Evolutionary conservation across 2,797 vertebrate species (phyloP), one percentile per base, ranked within the genome.

Genomic region (Betta splendens): DNA sequence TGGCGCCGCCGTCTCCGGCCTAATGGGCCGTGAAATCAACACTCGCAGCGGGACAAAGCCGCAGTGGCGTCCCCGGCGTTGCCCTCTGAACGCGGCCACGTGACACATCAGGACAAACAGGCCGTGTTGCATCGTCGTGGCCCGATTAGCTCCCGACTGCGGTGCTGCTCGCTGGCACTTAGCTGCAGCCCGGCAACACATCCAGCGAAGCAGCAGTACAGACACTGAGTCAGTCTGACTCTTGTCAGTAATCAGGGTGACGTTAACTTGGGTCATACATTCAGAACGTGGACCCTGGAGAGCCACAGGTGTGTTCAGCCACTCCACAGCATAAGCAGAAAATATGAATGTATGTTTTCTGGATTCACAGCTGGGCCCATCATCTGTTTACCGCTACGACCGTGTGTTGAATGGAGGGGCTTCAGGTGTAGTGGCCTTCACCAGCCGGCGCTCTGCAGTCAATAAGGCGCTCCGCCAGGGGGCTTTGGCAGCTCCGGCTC

Each of bases 21-120:
- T 81, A 88, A 87, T 81, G 66, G 64, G 47, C 75, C 69, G 21
- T 87, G 79, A 87, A 87, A 85, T 84, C 79, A 81, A 77, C 79
- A 77, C 45, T 69, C 44, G 3, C 65, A 42, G 59, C 56, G 16
- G 59, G 55, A 46, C 33, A 9, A 43, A 58, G 63, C 54, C 25
- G 2, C 38, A 43, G 16, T 46, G 40, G 21, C 18, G 47, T 56
- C 61, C 54, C 56, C 73, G 65, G 59, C 25, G n/a, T 69, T 37
- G 64, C 44, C 46, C 53, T 54, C 53, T 49, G 45, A 67, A 76
- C 69, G 28, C 26, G 53, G 55, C 66, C 77, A 83, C 49, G 4
- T 80, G 81, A 74, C 35, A 40, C 70, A 59, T 83, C 77, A 77
- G 59, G 72, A 17, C 51, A 65, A 72, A 16, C 64, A 52, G 73